phyloP scores from a whole-genome alignment of 2,113 vertebrate genomes.

The Mesitornis unicolor region DNA sequence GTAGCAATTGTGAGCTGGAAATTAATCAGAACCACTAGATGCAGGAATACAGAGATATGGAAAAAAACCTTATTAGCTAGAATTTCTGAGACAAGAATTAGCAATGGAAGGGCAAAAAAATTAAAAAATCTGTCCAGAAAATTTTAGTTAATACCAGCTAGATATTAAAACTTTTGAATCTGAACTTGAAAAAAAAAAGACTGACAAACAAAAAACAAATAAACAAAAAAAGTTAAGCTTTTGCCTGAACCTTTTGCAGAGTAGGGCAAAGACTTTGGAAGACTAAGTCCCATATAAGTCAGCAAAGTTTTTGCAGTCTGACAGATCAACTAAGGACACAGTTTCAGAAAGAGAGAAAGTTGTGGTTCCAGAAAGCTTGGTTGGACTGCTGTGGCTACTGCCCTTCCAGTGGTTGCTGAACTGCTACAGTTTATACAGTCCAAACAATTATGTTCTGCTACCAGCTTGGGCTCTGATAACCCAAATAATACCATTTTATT shows the following conservation, averaged over 20 bases:
- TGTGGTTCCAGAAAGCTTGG: background rate
- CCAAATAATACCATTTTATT: background rate
- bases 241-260: background rate
- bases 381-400: background rate
- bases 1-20: background rate
- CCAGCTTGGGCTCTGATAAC: background rate
- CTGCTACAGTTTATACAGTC: background rate
- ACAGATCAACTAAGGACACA: background rate
- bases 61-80: background rate
- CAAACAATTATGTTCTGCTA: background rate
- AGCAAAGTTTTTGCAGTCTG: background rate
- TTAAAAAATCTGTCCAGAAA: background rate
- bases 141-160: background rate
- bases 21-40: background rate
- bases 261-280: background rate
- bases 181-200: background rate
- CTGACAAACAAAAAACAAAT: background rate
- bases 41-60: background rate
- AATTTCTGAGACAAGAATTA: background rate
- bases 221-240: rapidly evolving
- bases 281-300: background rate
- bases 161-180: background rate
- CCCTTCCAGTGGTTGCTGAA: background rate
- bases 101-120: background rate
- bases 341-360: background rate